Conservation (phyloP, 2,113 vertebrate species). For the Ptilonorhynchus violaceus region DNA sequence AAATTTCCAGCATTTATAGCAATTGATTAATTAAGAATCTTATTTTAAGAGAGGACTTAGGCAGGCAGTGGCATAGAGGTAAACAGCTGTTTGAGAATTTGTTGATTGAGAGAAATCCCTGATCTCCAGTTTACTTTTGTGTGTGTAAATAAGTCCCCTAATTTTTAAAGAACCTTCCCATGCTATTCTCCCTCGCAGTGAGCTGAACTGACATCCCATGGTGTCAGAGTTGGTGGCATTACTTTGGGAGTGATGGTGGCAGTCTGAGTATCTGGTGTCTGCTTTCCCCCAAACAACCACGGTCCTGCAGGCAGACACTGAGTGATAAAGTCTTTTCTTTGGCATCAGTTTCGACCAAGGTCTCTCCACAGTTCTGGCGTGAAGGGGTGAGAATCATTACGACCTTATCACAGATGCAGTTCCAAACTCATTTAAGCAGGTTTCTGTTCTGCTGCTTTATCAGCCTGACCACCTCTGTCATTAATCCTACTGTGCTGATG, state of each 20-base stretch:
- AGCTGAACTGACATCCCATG: neutral
- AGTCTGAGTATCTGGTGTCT: neutral
- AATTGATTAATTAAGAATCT: neutral
- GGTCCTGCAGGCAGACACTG: neutral
- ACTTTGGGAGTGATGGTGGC: accelerated
- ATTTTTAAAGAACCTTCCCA: neutral
- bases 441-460: constrained; percentile 35
- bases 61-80: neutral
- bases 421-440: neutral
- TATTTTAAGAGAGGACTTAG: neutral
- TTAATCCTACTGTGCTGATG: constrained; percentile 9
- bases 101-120: neutral
- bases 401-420: neutral
- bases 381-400: neutral
- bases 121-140: neutral
- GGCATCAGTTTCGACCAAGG: neutral
- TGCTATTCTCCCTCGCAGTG: neutral
- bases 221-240: neutral
- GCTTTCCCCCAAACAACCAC: neutral
- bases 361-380: neutral
- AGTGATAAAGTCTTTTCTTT: neutral
- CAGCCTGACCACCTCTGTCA: constrained; percentile 18
- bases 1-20: neutral
- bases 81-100: neutral
- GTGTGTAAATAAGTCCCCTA: neutral